These are phyloP conservation scores for Cephus sareptanus DNA, from an alignment of 2,888 invertebrate species.

Conservation along the genomic window DNA sequence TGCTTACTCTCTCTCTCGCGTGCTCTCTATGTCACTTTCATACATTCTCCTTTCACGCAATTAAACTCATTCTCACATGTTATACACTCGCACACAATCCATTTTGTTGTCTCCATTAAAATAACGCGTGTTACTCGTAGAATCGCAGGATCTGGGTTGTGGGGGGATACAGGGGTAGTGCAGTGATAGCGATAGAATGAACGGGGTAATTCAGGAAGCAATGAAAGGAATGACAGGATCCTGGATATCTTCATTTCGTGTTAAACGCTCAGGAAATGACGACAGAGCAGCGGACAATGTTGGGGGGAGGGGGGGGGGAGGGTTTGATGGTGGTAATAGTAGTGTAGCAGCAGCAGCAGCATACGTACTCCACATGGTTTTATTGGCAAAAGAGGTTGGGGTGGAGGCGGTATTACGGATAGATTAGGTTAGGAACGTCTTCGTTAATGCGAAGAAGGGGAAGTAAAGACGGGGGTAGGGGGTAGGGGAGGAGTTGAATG, in stretches of 20 bases:
- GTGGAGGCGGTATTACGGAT: slow-evolving; percentile 14
- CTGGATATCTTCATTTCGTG: not conserved
- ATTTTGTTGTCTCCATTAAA: not conserved
- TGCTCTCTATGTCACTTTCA: not conserved
- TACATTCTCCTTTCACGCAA: slow-evolving; percentile 14
- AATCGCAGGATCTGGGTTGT: not conserved
- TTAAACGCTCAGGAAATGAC: not conserved
- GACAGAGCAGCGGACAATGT: slow-evolving; percentile 31
- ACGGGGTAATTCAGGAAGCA: not conserved
- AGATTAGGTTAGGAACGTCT: not conserved
- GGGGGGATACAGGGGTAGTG: not conserved
- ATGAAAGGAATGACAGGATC: not conserved
- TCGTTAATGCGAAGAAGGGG: slow-evolving; percentile 22
- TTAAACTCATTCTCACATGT: slow-evolving; percentile 29
- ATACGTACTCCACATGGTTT: not conserved
- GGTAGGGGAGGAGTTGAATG: not conserved
- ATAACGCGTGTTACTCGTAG: not conserved
- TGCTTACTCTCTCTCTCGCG: slow-evolving; percentile 53
- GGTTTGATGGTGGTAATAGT: slow-evolving; percentile 21
- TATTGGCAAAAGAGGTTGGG: slow-evolving; percentile 14
- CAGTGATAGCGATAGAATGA: not conserved
- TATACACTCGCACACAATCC: slow-evolving; percentile 8
- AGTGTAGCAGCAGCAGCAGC: slow-evolving; percentile 26
- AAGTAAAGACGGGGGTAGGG: slow-evolving; percentile 17
- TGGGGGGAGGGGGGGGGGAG: slow-evolving; percentile 31